A percentile compares a stretch with the other conserved stretches of the same genome.
phyloP scores from a whole-genome alignment of 2,797 vertebrate genomes.

The Saxicola maurus region DNA sequence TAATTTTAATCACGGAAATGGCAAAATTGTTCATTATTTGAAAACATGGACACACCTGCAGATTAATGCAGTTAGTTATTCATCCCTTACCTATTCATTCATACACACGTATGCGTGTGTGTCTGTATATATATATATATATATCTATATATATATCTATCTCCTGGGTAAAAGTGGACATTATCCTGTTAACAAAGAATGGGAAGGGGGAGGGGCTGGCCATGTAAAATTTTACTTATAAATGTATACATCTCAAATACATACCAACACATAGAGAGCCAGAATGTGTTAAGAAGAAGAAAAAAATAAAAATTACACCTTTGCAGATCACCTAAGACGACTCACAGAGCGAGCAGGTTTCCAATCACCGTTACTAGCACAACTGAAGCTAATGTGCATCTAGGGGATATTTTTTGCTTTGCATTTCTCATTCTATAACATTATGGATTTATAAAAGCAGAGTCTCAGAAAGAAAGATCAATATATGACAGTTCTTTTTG shows the following conservation, averaged over 20 bases:
- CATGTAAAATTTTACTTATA: neutral
- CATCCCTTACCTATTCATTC: neutral
- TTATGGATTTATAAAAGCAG: conserved; percentile 41
- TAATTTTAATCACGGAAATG: neutral
- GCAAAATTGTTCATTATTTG: neutral
- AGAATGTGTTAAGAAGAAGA: neutral
- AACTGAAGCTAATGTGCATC: conserved; percentile 10
- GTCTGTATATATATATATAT: no score
- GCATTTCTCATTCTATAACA: conserved; percentile 16
- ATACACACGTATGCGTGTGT: no score
- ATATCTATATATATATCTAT: no score
- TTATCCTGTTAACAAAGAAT: neutral
- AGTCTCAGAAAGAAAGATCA: conserved; percentile 34
- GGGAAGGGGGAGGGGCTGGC: fast-evolving
- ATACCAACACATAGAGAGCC: neutral
- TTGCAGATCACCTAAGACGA: neutral
- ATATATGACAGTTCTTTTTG: conserved; percentile 31
- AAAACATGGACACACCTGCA: neutral
- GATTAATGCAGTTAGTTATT: neutral
- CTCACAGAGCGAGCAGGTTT: neutral
- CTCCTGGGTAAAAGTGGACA: neutral
- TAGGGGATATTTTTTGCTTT: neutral
- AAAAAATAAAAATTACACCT: neutral
- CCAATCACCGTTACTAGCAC: neutral
- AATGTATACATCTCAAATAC: neutral